Evolutionary conservation across 2,797 vertebrate species (phyloP).

Genomic region (Myiotriccus ornatus): DNA sequence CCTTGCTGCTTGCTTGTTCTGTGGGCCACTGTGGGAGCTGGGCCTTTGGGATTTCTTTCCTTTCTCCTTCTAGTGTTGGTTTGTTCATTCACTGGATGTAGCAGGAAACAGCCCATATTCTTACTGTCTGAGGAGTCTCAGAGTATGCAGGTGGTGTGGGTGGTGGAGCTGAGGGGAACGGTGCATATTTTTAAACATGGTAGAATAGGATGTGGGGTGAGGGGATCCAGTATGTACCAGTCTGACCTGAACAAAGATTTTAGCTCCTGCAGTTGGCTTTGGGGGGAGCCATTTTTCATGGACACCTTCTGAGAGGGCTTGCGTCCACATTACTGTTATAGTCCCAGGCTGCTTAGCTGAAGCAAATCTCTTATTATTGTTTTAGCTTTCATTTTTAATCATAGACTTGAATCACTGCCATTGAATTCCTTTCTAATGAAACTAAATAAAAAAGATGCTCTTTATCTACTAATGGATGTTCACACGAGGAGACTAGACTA

Average conservation of each 20-base stretch:
- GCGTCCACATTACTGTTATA: not conserved
- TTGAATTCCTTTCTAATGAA: not conserved
- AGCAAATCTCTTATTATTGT: not conserved
- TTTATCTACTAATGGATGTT: not conserved
- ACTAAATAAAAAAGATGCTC: not conserved
- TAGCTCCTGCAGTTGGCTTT: not conserved
- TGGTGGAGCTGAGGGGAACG: not conserved
- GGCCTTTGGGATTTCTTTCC: not conserved
- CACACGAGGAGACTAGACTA: not conserved
- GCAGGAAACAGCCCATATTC: fast-evolving
- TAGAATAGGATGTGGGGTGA: not conserved
- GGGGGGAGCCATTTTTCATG: not conserved
- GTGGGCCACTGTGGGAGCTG: not conserved
- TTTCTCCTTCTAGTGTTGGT: not conserved
- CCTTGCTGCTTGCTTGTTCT: not conserved
- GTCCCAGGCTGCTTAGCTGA: not conserved
- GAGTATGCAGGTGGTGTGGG: not conserved
- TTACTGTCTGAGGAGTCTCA: not conserved
- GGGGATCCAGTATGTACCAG: not conserved
- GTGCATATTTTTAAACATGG: not conserved
- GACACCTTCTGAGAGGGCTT: not conserved
- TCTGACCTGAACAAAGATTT: not conserved
- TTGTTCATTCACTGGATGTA: not conserved
- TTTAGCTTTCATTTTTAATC: not conserved
- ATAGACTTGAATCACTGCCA: not conserved